Evolutionary conservation across 2,888 invertebrate species (phyloP).

Genomic region (Drosophila picticornis): DNA sequence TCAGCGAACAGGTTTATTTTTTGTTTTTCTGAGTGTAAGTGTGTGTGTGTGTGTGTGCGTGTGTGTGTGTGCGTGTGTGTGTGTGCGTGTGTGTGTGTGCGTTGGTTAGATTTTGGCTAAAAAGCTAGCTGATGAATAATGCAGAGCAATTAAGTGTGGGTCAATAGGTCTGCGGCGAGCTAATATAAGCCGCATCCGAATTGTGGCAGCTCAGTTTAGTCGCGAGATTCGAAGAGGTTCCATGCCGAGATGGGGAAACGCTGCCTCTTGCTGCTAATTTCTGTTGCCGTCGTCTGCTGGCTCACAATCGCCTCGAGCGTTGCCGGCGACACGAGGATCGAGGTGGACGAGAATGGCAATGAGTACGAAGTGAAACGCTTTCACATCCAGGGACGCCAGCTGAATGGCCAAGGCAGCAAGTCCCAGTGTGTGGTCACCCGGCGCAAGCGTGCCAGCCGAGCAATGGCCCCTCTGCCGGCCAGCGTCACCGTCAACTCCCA

Average conservation of each 20-base stretch:
- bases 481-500: constrained; percentile 59
- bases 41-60: background rate
- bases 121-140: constrained; percentile 64
- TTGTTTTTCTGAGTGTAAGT: background rate
- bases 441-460: constrained; percentile 67
- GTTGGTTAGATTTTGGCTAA: constrained; percentile 3
- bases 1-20: background rate
- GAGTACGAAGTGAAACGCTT: constrained; percentile 81
- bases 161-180: constrained; percentile 71
- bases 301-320: constrained; percentile 41
- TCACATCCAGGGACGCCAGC: constrained; percentile 76
- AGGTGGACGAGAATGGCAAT: constrained; percentile 80
- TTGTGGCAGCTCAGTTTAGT: constrained; percentile 56
- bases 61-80: background rate
- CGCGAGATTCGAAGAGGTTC: constrained; percentile 32
- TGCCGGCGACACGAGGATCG: constrained; percentile 69
- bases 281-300: constrained; percentile 25
- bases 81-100: background rate
- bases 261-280: constrained; percentile 53
- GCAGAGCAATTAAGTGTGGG: constrained; percentile 73
- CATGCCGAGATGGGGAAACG: constrained; percentile 63
- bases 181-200: constrained; percentile 75
- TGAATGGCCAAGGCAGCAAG: constrained; percentile 68
- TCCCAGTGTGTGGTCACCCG: constrained; percentile 78
- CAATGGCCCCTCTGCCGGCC: background rate